Evolutionary conservation across 2,113 vertebrate genomes (phyloP), one percentile per base, ranked within the genome.

Genomic region (Oplegnathus fasciatus): DNA sequence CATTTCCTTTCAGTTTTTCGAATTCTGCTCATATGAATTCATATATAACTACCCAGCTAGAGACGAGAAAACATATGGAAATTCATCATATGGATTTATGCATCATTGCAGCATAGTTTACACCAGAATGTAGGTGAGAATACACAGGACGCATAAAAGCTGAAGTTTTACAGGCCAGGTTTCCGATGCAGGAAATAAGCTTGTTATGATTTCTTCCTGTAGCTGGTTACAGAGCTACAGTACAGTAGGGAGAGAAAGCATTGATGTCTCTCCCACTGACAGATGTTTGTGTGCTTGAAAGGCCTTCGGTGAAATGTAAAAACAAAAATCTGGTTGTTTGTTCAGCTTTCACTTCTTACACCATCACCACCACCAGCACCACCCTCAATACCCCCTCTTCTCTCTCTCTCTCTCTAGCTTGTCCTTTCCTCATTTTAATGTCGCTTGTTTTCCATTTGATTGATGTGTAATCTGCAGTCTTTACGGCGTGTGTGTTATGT

Each of bases 211-310:
- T 50, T 20, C 55, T 58, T 64, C 26, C 75, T 71, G 78, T 55
- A 26, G 65, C 83, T 61, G 32, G 11, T 76, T 82, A 40, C n/a
- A n/a, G n/a, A n/a, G n/a, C n/a, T n/a, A n/a, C n/a, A n/a, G n/a
- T n/a, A n/a, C 75, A 61, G 50, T 9, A 8, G 34, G 9, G 67
- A 55, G 42, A 68, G 26, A 65, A 62, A 6, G 71, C 86, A 78
- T n/a, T 66, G 80, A 70, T 77, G 80, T 86, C 80, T 80, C 78
- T 65, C 87, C 80, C 80, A 78, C 86, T 83, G 78, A 91, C 86
- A 92, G 87, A 89, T 87, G 82, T 86, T 85, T 78, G 75, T 82
- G 70, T 55, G 72, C 75, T 85, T 89, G 72, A 89, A 87, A 90
- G 66, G 75, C 84, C 75, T 83, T 81, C 3, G 5, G 67, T 86